Conservation (phyloP, 2,113 vertebrate species). For the Neoarius graeffei region DNA sequence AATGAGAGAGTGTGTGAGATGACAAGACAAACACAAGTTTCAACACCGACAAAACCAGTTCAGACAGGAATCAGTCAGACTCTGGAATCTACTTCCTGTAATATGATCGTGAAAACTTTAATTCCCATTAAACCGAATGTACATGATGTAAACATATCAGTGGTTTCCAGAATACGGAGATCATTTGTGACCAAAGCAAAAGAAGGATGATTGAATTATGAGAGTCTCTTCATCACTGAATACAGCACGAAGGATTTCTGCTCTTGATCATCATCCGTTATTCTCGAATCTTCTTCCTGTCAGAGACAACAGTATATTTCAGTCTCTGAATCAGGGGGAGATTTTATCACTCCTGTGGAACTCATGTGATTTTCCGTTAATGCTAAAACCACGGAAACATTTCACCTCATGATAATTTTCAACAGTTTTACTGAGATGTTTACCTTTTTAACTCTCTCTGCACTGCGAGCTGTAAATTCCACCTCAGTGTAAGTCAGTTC, state of each 20-base stretch:
- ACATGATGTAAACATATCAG: neutral
- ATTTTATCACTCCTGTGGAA: neutral
- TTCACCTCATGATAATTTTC: neutral
- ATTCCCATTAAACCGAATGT: neutral
- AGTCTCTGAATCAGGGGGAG: neutral
- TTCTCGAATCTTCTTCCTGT: neutral
- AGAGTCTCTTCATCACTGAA: neutral
- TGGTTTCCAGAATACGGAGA: neutral
- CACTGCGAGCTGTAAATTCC: neutral
- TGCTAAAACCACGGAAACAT: neutral
- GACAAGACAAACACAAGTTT: neutral
- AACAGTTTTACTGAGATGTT: neutral
- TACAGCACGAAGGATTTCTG: neutral
- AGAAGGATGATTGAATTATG: neutral
- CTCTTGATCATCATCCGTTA: neutral
- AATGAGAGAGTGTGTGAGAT: neutral
- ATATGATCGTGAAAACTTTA: neutral
- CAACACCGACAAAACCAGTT: neutral
- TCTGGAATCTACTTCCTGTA: neutral
- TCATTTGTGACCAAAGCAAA: neutral
- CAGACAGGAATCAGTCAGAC: neutral
- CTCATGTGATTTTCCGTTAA: neutral
- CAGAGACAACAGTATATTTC: neutral
- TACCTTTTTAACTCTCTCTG: conserved; percentile 5
- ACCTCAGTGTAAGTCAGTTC: conserved; percentile 4